Evolutionary conservation across 2,888 invertebrate genomes (phyloP), one percentile per base, ranked within the genome.

Genomic region (Caprella mutica): DNA sequence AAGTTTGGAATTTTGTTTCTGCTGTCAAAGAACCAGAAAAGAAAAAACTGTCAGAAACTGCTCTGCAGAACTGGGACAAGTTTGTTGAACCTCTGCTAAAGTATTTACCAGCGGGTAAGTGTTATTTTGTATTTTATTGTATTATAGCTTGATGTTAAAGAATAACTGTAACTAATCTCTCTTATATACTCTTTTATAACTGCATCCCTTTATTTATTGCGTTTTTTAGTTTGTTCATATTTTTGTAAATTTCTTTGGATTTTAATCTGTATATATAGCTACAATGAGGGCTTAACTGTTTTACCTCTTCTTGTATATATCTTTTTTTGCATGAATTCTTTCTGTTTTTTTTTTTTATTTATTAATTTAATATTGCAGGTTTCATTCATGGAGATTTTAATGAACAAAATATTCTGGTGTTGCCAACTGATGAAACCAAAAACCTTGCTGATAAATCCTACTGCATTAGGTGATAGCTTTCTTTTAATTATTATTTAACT

Each of bases 331-430:
- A n/a, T n/a, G n/a, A n/a, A n/a, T n/a, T n/a, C n/a, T n/a, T n/a
- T n/a, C n/a, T n/a, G n/a, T n/a, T n/a, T n/a, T n/a, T n/a, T n/a
- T n/a, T n/a, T n/a, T n/a, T n/a, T n/a, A n/a, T n/a, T n/a, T n/a
- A n/a, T n/a, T n/a, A n/a, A n/a, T n/a, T n/a, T n/a, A n/a, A n/a
- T n/a, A 26, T 66, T 68, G 2, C 65, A 76, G 77, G 78, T 69
- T 62, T 85, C 5, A 85, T 93, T 61, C 93, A 94, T 70, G 93
- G 91, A 1, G 94, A 94, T 70, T 78, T 87, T 58, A 93, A 93
- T 71, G 91, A 92, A 69, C 86, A 86, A 72, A 94, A 94, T 72
- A 79, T 93, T 4, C 70, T 92, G 5, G 81, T 85, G 0, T 35
- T 40, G 9, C n/a, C 50, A 5, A 29, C 46, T 17, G 12, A 26